Percentiles rank a stretch among this genome's conserved stretches.
These are phyloP conservation scores for Tineola bisselliella DNA, from an alignment of 2,888 invertebrate species.

Conservation along the genomic window DNA sequence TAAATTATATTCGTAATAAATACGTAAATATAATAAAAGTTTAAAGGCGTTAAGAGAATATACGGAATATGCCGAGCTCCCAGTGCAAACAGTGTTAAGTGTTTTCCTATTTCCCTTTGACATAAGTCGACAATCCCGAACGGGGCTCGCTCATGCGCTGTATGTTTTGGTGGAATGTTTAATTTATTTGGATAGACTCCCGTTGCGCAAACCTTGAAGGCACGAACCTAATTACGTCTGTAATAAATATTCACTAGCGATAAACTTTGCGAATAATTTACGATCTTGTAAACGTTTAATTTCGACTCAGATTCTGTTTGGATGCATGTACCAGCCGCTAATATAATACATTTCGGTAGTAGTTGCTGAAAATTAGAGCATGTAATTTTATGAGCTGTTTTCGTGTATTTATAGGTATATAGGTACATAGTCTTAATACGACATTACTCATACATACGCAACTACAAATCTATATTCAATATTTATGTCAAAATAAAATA, in stretches of 20 bases:
- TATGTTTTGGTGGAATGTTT: conserved; percentile 30
- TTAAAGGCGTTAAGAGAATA: not conserved
- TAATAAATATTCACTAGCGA: conserved; percentile 58
- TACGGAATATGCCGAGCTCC: not conserved
- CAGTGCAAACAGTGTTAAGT: conserved; percentile 9
- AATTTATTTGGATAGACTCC: conserved; percentile 42
- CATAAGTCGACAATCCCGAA: conserved; percentile 13
- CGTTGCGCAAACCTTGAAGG: conserved; percentile 42
- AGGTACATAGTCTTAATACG: not conserved
- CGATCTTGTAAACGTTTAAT: conserved; percentile 49
- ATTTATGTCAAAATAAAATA: no score
- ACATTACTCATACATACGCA: not conserved
- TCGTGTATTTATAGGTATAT: not conserved
- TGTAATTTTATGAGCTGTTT: conserved; percentile 1
- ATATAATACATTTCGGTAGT: not conserved
- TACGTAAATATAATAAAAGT: not conserved
- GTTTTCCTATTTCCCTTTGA: conserved; percentile 13
- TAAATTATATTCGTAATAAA: no score
- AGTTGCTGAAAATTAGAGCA: not conserved
- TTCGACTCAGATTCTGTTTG: conserved; percentile 31
- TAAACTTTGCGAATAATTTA: conserved; percentile 56
- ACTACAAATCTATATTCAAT: no score
- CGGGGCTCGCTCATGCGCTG: conserved; percentile 22
- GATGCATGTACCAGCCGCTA: conserved; percentile 13
- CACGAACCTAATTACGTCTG: conserved; percentile 52